These are phyloP conservation scores for Harmothoe impar DNA, from an alignment of 2,888 invertebrate genomes.

Conservation along the genomic window DNA sequence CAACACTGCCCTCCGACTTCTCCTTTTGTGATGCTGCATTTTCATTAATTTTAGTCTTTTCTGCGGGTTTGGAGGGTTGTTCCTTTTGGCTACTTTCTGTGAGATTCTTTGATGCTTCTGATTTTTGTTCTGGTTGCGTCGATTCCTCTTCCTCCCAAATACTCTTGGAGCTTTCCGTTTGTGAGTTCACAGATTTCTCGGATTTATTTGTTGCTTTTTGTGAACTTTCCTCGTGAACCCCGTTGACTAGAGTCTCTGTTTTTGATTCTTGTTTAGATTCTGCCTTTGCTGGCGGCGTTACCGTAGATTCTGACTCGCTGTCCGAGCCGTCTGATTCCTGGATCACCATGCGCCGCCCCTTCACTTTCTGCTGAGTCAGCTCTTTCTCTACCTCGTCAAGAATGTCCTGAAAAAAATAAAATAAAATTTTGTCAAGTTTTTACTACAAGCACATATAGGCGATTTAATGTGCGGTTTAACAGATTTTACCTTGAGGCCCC, in stretches of 20 bases:
- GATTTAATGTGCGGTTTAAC: no score
- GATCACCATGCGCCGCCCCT: slow-evolving; percentile 80
- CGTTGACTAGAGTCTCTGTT: not conserved
- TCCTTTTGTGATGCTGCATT: not conserved
- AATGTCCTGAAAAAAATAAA: slow-evolving; percentile 73
- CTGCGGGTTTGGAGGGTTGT: not conserved
- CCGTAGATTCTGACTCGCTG: slow-evolving; percentile 66
- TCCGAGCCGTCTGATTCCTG: slow-evolving; percentile 78
- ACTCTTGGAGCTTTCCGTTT: not conserved
- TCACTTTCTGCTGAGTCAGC: slow-evolving; percentile 74
- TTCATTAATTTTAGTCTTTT: not conserved
- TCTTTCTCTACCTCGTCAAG: slow-evolving; percentile 74
- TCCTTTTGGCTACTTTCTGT: not conserved
- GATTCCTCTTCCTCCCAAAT: slow-evolving; percentile 30
- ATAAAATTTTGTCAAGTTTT: slow-evolving; percentile 41
- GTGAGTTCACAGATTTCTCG: not conserved
- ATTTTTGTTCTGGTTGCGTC: not conserved
- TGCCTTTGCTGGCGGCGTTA: not conserved
- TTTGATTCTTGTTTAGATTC: not conserved
- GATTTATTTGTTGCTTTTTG: not conserved
- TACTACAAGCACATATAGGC: not conserved
- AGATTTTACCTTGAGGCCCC: no score
- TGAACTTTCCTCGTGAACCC: not conserved
- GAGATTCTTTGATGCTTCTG: not conserved
- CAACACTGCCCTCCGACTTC: not conserved